A percentile compares a stretch with the other conserved stretches of the same genome.
phyloP scores from a whole-genome alignment of 2,888 invertebrate genomes.

The Bombylius discolor region DNA sequence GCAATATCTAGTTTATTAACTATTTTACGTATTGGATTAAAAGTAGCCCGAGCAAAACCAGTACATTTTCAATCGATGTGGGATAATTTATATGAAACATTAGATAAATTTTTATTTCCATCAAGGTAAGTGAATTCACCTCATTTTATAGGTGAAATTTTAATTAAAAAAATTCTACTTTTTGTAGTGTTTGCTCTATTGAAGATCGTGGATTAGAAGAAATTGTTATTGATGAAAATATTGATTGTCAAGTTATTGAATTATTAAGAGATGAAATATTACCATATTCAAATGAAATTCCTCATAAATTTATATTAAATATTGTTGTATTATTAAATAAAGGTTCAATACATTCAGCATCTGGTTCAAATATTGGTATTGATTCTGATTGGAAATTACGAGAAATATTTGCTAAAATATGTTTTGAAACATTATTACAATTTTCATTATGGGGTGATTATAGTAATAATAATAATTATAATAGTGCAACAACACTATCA shows the following conservation, averaged over 20 bases:
- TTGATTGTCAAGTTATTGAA: constrained; percentile 71
- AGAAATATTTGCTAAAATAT: constrained; percentile 92
- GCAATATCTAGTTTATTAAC: constrained; percentile 63
- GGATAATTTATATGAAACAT: constrained; percentile 69
- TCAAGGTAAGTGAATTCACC: constrained; percentile 43
- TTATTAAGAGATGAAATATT: constrained; percentile 67
- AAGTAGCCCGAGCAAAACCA: constrained; percentile 68
- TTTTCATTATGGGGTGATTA: constrained; percentile 76
- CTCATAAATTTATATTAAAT: constrained; percentile 67
- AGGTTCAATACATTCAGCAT: constrained; percentile 71
- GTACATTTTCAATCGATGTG: constrained; percentile 66
- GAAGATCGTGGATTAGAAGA: constrained; percentile 46
- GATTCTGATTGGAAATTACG: constrained; percentile 70
- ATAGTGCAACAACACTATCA: constrained; percentile 13
- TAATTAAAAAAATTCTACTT: background rate
- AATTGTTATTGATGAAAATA: constrained; percentile 56
- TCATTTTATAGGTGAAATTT: background rate
- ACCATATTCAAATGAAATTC: constrained; percentile 64
- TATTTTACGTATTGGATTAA: constrained; percentile 71
- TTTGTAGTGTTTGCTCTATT: constrained; percentile 38
- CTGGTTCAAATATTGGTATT: constrained; percentile 48
- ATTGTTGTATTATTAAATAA: constrained; percentile 73
- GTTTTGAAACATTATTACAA: constrained; percentile 89
- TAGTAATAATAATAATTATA: constrained; percentile 34
- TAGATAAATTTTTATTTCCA: constrained; percentile 88